phyloP scores from a whole-genome alignment of 1,140 invertebrate genomes.

The Neuroterus valhalla region DNA sequence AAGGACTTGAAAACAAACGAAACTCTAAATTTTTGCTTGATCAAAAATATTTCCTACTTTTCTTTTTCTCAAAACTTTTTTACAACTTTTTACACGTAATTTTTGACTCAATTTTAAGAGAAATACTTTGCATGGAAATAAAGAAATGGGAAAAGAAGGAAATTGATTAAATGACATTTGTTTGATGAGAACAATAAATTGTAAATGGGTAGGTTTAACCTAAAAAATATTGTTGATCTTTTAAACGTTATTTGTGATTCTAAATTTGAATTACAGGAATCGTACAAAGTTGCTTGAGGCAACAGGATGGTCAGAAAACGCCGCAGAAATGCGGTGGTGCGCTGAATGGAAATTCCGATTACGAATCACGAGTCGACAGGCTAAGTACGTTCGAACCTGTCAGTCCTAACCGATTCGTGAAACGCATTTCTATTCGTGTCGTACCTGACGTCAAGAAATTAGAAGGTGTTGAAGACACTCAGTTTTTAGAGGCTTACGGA shows the following conservation, averaged over 20 bases:
- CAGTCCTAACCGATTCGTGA: constrained; percentile 43
- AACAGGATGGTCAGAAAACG: constrained; percentile 43
- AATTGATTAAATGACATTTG: too few relatives aligned
- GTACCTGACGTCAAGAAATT: constrained; percentile 56
- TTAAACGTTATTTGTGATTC: constrained; percentile 36
- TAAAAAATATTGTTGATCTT: constrained; percentile 31
- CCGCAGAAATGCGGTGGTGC: constrained; percentile 15
- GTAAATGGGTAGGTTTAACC: constrained; percentile 8
- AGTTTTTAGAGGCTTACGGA: constrained; percentile 62
- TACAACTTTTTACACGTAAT: not conserved
- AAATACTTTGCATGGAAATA: not conserved
- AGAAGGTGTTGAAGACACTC: constrained; percentile 49
- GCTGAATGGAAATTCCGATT: constrained; percentile 37
- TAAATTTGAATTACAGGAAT: constrained; percentile 44
- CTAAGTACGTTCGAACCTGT: constrained; percentile 23
- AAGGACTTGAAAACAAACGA: too few relatives aligned
- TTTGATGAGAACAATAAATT: not conserved
- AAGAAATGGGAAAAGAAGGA: not conserved
- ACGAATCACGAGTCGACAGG: constrained; percentile 34
- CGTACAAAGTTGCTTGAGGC: constrained; percentile 48
- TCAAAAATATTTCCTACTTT: constrained; percentile 17
- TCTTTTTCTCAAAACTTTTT: not conserved
- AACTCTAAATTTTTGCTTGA: too few relatives aligned
- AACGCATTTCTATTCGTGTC: constrained; percentile 59
- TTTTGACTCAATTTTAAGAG: too few relatives aligned